These are phyloP conservation scores for Crenuchus spilurus DNA, from an alignment of 2,797 vertebrate species.

Conservation along the genomic window DNA sequence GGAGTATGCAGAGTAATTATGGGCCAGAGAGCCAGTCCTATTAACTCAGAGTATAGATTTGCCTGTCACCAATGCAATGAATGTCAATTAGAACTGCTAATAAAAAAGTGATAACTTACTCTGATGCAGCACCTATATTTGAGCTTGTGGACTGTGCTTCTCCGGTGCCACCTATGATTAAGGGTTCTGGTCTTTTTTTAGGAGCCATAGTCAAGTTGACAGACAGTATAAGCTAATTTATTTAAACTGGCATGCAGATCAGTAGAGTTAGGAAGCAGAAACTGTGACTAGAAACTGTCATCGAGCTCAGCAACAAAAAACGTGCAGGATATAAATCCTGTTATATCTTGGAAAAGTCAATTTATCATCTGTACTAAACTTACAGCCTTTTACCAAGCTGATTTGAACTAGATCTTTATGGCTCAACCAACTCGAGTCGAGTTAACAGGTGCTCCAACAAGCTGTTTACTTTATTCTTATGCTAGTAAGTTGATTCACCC, in stretches of 20 bases:
- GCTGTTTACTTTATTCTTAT: not conserved
- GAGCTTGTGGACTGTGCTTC: constrained; percentile 86
- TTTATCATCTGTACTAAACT: not conserved
- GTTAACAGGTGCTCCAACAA: constrained; percentile 21
- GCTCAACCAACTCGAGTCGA: not conserved
- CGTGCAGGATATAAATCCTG: not conserved
- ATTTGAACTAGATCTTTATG: not conserved
- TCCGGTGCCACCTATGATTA: constrained; percentile 85
- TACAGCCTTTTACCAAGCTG: not conserved
- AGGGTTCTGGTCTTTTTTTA: constrained; percentile 88
- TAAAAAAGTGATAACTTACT: constrained; percentile 78
- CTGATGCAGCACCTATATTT: constrained; percentile 84
- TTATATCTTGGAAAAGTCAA: not conserved
- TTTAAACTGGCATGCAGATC: constrained; percentile 8
- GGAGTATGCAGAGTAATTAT: not conserved
- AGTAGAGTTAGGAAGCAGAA: not conserved
- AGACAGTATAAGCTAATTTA: not conserved
- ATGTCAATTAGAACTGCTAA: not conserved
- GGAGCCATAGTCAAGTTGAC: constrained; percentile 79
- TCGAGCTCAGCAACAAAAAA: not conserved
- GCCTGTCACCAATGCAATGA: not conserved
- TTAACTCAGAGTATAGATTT: not conserved
- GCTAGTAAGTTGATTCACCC: not conserved
- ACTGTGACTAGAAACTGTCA: constrained; percentile 7
- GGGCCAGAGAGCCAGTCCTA: not conserved